phyloP scores from a whole-genome alignment of 2,113 vertebrate genomes.

The Tachycineta bicolor region DNA sequence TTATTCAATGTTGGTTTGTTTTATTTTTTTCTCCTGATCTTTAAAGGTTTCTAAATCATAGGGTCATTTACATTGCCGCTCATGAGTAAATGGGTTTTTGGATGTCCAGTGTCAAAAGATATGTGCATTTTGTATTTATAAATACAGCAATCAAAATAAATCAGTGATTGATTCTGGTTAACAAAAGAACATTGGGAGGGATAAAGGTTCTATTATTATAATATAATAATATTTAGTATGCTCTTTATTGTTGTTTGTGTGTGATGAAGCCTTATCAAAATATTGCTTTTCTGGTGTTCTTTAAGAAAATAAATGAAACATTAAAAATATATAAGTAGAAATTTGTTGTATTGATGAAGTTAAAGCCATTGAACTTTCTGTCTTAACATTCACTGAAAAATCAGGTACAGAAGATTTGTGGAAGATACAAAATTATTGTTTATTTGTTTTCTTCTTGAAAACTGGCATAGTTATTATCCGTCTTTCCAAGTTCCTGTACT shows the following conservation, averaged over 20 bases:
- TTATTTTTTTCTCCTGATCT: not conserved
- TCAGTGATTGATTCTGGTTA: not conserved
- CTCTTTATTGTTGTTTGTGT: not conserved
- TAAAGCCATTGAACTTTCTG: not conserved
- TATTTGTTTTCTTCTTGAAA: not conserved
- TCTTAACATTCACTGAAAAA: not conserved
- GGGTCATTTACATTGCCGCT: not conserved
- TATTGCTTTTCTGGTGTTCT: not conserved
- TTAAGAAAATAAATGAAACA: not conserved
- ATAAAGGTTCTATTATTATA: not conserved
- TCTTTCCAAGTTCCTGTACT: not conserved
- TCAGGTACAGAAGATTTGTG: not conserved
- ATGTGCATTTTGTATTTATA: not conserved
- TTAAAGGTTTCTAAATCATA: not conserved
- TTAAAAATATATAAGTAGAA: not conserved
- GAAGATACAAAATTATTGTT: not conserved
- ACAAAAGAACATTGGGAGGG: not conserved
- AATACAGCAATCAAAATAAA: not conserved
- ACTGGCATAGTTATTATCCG: not conserved
- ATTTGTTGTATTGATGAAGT: not conserved
- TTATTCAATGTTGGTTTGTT: not conserved
- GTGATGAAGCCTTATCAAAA: not conserved
- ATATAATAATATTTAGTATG: not conserved
- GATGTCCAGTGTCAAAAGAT: not conserved
- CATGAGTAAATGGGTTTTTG: not conserved